Evolutionary conservation across 2,113 vertebrate genomes (phyloP).

Genomic region (Echinops telfairi): DNA sequence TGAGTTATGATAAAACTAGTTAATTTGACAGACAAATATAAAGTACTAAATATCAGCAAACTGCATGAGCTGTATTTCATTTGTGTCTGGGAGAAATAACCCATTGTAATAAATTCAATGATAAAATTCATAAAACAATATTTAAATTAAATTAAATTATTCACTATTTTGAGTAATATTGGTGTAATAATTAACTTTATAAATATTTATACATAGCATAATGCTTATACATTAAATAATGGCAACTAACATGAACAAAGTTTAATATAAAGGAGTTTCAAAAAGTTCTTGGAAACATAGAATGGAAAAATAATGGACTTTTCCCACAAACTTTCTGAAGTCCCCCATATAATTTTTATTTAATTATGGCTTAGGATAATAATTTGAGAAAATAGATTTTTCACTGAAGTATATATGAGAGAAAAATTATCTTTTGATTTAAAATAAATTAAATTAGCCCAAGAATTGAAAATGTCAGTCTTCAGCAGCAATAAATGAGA

Average conservation of each 20-base stretch:
- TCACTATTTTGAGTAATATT: background rate
- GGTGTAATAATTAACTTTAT: too few relatives aligned
- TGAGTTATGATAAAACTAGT: background rate
- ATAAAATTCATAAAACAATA: background rate
- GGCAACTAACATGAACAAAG: background rate
- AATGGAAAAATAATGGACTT: too few relatives aligned
- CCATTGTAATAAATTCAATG: background rate
- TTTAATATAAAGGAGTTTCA: background rate
- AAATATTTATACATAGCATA: background rate
- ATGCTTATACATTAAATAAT: background rate
- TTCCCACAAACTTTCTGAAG: too few relatives aligned
- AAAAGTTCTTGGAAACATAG: too few relatives aligned
- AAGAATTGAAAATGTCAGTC: background rate
- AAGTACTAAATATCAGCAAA: background rate
- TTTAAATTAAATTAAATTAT: background rate
- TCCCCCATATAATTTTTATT: background rate
- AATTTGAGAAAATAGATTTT: background rate
- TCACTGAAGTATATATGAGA: background rate
- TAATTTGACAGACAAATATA: background rate
- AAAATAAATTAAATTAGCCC: background rate
- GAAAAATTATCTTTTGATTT: slow-evolving; percentile 19
- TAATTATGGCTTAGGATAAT: background rate
- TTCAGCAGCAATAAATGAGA: too few relatives aligned
- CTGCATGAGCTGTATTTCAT: background rate
- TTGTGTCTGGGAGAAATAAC: background rate